A percentile compares a stretch with the other conserved stretches of the same genome.
These are phyloP conservation scores for Fundulus diaphanus DNA, from an alignment of 2,797 vertebrate genomes.

Conservation along the genomic window DNA sequence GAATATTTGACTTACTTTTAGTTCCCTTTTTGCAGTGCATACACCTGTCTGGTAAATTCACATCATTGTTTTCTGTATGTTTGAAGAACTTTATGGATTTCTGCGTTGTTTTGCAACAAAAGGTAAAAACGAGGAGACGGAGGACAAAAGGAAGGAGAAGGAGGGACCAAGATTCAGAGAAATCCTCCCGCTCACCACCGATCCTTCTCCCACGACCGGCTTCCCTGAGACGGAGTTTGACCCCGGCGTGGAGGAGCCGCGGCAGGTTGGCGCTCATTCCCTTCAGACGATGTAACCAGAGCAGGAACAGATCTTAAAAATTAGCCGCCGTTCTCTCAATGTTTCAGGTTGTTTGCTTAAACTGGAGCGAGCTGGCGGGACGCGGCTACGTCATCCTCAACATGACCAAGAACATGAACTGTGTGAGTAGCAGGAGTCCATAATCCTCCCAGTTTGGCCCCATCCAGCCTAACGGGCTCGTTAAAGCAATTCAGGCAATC, in stretches of 20 bases:
- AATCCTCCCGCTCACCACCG: conserved; percentile 63
- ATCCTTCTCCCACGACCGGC: conserved; percentile 48
- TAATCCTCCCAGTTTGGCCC: background rate
- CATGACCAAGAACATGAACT: conserved; percentile 92
- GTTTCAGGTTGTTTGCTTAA: conserved; percentile 91
- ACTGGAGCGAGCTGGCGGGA: conserved; percentile 91
- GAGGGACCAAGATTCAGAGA: conserved; percentile 27
- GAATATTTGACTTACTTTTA: too few species aligned
- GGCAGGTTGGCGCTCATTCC: conserved; percentile 78
- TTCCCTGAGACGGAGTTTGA: conserved; percentile 53
- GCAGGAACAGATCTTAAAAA: background rate
- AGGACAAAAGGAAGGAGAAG: conserved; percentile 29
- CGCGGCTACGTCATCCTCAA: conserved; percentile 93
- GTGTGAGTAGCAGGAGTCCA: conserved; percentile 84
- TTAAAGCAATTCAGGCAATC: too few species aligned
- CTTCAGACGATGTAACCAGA: background rate
- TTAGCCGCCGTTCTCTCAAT: background rate
- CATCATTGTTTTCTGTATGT: background rate
- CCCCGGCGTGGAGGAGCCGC: conserved; percentile 72
- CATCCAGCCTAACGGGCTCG: too few species aligned
- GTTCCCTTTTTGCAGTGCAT: too few species aligned
- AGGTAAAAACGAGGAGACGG: conserved; percentile 41
- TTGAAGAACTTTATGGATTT: too few species aligned
- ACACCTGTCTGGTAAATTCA: background rate
- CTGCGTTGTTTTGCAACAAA: background rate